phyloP scores from a whole-genome alignment of 1,140 invertebrate species.

The Portunus trituberculatus region DNA sequence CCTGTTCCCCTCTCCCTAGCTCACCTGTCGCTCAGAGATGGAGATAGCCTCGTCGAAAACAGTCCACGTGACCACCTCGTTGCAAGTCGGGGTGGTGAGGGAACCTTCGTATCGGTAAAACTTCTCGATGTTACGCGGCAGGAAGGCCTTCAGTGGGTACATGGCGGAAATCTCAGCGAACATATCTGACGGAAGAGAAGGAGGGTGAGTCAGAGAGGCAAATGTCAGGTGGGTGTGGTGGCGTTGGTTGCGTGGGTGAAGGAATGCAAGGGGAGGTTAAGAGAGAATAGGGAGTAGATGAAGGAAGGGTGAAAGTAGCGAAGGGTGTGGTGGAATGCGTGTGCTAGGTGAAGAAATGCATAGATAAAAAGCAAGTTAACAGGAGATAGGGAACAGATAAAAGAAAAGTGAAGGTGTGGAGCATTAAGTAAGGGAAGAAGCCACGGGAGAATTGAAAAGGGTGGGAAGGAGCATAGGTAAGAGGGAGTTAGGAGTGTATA shows the following conservation, averaged over 20 bases:
- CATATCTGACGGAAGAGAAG: slow-evolving; percentile 9
- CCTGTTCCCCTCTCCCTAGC: neutral
- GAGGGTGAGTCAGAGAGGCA: neutral
- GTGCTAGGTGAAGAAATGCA: neutral
- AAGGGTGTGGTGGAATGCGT: too few relatives aligned
- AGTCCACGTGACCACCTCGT: slow-evolving; percentile 83
- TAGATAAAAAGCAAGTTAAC: too few relatives aligned
- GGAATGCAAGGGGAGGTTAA: neutral
- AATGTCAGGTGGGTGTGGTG: too few relatives aligned
- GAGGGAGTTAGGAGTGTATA: neutral
- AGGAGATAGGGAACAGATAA: too few relatives aligned
- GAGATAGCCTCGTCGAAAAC: slow-evolving; percentile 79
- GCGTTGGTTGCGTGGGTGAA: neutral
- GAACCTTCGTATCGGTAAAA: slow-evolving; percentile 88
- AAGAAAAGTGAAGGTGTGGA: too few relatives aligned
- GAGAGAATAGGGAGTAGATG: neutral
- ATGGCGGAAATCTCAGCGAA: slow-evolving; percentile 40
- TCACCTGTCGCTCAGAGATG: slow-evolving; percentile 66
- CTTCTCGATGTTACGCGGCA: slow-evolving; percentile 83
- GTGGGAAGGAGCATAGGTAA: neutral
- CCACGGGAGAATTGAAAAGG: too few relatives aligned
- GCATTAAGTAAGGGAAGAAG: too few relatives aligned
- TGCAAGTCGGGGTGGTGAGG: slow-evolving; percentile 78
- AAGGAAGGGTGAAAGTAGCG: neutral
- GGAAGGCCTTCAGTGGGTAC: slow-evolving; percentile 80